These are phyloP conservation scores for Parasteatoda lunata DNA, from an alignment of 2,888 invertebrate species.

Conservation along the genomic window DNA sequence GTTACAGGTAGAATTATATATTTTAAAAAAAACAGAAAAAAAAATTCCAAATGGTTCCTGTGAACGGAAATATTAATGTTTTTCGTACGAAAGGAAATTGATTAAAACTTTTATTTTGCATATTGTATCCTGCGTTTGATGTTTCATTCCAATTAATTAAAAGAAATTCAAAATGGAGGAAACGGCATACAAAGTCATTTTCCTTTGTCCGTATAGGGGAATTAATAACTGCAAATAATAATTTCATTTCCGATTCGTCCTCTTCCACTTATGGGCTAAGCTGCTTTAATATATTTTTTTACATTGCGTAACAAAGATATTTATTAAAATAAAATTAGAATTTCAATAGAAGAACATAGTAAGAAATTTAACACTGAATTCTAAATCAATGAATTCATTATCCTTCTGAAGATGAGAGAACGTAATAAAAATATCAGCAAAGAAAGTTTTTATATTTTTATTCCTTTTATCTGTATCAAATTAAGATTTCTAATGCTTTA, in stretches of 20 bases:
- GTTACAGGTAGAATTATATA: not conserved
- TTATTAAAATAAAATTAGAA: constrained; percentile 2
- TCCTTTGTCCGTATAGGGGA: not conserved
- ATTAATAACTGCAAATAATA: constrained; percentile 32
- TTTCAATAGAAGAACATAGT: constrained; percentile 1
- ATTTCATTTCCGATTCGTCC: constrained; percentile 6
- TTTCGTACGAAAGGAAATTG: not conserved
- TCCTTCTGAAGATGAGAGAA: constrained; percentile 10
- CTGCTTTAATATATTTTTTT: too few species aligned
- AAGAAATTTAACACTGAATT: constrained; percentile 58
- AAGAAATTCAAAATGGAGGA: constrained; percentile 24
- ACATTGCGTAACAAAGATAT: not conserved
- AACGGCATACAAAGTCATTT: constrained; percentile 4
- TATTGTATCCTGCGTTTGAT: constrained; percentile 27
- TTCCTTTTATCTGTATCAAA: not conserved
- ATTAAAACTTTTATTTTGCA: not conserved
- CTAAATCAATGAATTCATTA: constrained; percentile 23
- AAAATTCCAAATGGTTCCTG: not conserved
- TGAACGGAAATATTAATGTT: not conserved
- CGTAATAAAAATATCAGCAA: constrained; percentile 20
- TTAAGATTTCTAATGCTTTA: not conserved
- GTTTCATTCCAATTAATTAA: constrained; percentile 47
- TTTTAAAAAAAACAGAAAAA: not conserved
- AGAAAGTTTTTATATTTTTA: constrained; percentile 2
- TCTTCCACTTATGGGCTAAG: too few species aligned